Evolutionary conservation across 64 coral and sea anemone genomes (phyloP).

Genomic region (Montipora efflorescens): DNA sequence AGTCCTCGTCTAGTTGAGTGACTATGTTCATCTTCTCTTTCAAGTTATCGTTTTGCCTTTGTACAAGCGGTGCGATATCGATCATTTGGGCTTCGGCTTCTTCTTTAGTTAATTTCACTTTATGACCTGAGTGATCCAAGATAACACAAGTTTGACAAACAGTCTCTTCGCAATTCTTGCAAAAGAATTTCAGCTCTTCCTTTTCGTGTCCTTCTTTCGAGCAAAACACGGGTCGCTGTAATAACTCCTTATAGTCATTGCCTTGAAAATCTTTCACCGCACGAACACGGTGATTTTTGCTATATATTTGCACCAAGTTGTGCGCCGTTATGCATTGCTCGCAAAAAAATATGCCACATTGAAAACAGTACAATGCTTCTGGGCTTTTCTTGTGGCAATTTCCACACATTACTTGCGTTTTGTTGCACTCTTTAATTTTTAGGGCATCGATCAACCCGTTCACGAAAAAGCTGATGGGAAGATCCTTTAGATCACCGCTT

Average conservation of each 20-base stretch:
- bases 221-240: no score
- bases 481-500: no score
- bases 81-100: no score
- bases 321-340: neutral
- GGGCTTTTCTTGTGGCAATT: neutral
- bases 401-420: neutral
- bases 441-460: no score
- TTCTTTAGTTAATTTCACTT: no score
- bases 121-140: neutral
- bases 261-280: neutral
- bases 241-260: neutral
- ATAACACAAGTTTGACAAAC: neutral
- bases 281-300: neutral
- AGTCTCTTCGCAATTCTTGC: neutral
- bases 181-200: neutral
- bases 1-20: no score
- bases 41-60: no score
- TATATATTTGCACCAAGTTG: neutral
- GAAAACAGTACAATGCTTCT: neutral
- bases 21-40: no score
- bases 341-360: neutral
- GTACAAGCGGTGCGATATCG: no score
- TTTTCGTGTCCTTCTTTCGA: no score
- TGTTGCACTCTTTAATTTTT: neutral
- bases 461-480: no score